These are phyloP conservation scores for Magallana ariakensis DNA, from an alignment of 1,140 invertebrate genomes.

Conservation along the genomic window DNA sequence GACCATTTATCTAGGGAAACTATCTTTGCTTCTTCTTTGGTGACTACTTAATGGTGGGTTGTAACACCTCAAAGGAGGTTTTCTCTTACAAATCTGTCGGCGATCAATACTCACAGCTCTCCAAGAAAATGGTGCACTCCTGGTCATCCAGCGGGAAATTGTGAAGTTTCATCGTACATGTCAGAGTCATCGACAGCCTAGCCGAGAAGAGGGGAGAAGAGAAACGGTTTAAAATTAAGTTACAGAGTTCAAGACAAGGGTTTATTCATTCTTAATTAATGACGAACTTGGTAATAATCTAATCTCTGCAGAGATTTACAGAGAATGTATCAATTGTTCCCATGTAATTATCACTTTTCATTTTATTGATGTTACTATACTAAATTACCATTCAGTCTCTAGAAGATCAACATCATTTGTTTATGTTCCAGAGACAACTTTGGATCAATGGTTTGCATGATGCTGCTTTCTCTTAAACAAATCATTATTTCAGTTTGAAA, in stretches of 20 bases:
- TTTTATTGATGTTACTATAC: not conserved
- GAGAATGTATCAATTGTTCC: not conserved
- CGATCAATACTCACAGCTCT: constrained; percentile 72
- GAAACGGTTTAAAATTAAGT: not conserved
- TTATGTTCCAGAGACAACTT: too few species aligned
- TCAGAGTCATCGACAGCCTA: constrained; percentile 67
- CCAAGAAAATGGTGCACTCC: constrained; percentile 68
- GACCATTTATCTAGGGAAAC: not conserved
- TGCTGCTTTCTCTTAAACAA: too few species aligned
- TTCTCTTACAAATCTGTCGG: not conserved
- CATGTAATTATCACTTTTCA: not conserved
- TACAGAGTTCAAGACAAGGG: not conserved
- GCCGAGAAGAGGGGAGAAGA: not conserved
- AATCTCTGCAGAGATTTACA: not conserved
- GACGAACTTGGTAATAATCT: not conserved
- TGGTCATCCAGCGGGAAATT: constrained; percentile 76
- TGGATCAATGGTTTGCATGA: too few species aligned
- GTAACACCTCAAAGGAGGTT: not conserved
- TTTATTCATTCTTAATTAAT: not conserved
- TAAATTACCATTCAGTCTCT: too few species aligned
- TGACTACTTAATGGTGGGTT: not conserved
- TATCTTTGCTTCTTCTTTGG: not conserved
- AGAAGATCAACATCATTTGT: too few species aligned
- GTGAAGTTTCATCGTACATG: constrained; percentile 74
- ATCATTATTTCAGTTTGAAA: too few species aligned